Percentiles rank a stretch among this genome's conserved stretches.
Conservation (phyloP, 2,797 vertebrate genomes). For the Brotula barbata region DNA sequence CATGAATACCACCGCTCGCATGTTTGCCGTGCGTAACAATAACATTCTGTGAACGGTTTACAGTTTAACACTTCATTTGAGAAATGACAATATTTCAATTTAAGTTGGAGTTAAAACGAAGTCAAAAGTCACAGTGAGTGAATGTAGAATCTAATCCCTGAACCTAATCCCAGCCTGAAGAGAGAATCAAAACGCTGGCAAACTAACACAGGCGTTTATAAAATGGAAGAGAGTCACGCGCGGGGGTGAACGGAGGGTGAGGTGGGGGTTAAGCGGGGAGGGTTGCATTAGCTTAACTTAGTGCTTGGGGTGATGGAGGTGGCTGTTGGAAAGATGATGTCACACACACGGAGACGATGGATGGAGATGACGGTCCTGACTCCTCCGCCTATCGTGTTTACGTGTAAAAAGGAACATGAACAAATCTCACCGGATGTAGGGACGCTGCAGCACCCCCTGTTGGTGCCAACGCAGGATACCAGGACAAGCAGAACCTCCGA, state of each 20-base stretch:
- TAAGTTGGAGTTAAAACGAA: slow-evolving; percentile 34
- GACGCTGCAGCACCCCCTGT: no score
- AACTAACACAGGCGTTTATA: slow-evolving; percentile 48
- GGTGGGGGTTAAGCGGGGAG: no score
- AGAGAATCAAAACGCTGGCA: slow-evolving; percentile 51
- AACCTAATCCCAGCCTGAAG: slow-evolving; percentile 57
- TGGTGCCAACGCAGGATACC: no score
- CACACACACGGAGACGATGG: slow-evolving; percentile 6
- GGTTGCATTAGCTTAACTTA: slow-evolving; percentile 27
- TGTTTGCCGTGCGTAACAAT: no score
- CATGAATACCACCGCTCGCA: no score
- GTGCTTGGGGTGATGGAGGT: slow-evolving; percentile 24
- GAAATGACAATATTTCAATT: slow-evolving; percentile 31
- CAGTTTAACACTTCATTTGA: slow-evolving; percentile 2
- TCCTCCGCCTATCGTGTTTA: neutral
- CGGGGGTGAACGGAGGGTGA: no score
- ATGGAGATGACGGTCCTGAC: neutral
- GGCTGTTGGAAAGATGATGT: slow-evolving; percentile 49
- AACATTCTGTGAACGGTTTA: neutral
- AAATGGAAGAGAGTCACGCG: slow-evolving; percentile 42
- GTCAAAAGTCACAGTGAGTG: slow-evolving; percentile 39
- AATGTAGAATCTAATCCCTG: slow-evolving; percentile 55
- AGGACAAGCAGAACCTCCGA: no score
- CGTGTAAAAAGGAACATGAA: no score
- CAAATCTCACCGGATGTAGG: no score